Evolutionary conservation across 2,888 invertebrate genomes (phyloP).

Genomic region (Ectobius pallidus): DNA sequence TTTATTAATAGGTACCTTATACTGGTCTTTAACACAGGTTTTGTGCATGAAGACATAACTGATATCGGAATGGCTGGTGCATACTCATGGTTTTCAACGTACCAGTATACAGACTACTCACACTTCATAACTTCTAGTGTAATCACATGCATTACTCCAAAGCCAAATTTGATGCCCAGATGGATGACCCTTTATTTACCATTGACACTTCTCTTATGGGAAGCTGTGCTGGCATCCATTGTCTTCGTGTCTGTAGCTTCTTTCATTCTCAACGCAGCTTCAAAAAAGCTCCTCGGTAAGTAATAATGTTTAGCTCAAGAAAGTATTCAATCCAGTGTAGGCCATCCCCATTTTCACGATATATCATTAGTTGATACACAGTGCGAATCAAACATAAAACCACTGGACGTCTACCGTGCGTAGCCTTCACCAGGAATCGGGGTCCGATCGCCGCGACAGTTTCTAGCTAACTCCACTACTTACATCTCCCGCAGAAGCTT

Average conservation of each 20-base stretch:
- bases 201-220: neutral
- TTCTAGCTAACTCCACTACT: too few relatives aligned
- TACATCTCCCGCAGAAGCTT: too few relatives aligned
- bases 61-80: neutral
- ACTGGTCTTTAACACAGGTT: neutral
- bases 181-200: slow-evolving; percentile 3
- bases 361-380: too few relatives aligned
- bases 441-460: too few relatives aligned
- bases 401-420: too few relatives aligned
- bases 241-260: neutral
- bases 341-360: too few relatives aligned
- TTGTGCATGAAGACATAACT: neutral
- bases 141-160: neutral
- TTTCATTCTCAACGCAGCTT: neutral
- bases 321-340: too few relatives aligned
- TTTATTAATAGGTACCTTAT: too few relatives aligned
- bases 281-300: neutral
- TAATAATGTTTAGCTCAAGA: too few relatives aligned
- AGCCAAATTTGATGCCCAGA: neutral
- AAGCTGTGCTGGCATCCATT: neutral
- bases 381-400: too few relatives aligned
- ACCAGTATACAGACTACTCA: neutral
- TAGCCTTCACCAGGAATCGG: too few relatives aligned
- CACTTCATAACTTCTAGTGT: neutral
- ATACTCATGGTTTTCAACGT: neutral